phyloP scores from a whole-genome alignment of 2,113 vertebrate species.

The Lepisosteus osseus region DNA sequence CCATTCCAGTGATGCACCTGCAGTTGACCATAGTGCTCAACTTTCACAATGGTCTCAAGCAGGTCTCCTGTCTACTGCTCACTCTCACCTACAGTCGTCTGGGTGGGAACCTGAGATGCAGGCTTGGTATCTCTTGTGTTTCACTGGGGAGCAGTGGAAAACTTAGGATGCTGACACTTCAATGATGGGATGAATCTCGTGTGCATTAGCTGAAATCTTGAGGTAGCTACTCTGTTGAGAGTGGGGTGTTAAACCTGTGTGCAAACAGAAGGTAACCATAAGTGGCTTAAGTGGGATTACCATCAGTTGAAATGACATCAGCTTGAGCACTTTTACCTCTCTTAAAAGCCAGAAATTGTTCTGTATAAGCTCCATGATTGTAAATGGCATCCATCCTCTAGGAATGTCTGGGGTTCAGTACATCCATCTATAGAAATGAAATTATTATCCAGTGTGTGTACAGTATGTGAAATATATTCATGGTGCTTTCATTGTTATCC shows the following conservation, averaged over 20 bases:
- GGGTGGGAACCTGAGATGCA: neutral
- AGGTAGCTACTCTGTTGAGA: too few species aligned
- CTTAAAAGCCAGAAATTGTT: neutral
- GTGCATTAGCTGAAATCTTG: too few species aligned
- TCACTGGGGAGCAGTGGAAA: too few species aligned
- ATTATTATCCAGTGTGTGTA: neutral
- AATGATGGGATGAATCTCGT: too few species aligned
- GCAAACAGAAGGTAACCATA: neutral
- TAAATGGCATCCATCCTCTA: neutral
- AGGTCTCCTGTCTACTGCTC: neutral
- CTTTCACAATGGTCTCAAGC: too few species aligned
- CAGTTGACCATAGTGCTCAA: too few species aligned
- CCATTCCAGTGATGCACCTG: too few species aligned
- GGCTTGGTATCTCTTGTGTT: neutral
- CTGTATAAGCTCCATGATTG: too few species aligned
- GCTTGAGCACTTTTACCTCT: neutral
- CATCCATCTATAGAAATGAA: neutral
- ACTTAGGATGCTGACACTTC: too few species aligned
- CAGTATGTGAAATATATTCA: too few species aligned
- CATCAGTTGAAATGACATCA: neutral
- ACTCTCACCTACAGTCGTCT: neutral
- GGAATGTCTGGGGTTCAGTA: neutral
- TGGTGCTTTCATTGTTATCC: too few species aligned
- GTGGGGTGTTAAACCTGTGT: neutral
- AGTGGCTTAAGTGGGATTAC: neutral